These are phyloP conservation scores for Macrobrachium nipponense DNA, from an alignment of 1,140 invertebrate species.

Conservation along the genomic window DNA sequence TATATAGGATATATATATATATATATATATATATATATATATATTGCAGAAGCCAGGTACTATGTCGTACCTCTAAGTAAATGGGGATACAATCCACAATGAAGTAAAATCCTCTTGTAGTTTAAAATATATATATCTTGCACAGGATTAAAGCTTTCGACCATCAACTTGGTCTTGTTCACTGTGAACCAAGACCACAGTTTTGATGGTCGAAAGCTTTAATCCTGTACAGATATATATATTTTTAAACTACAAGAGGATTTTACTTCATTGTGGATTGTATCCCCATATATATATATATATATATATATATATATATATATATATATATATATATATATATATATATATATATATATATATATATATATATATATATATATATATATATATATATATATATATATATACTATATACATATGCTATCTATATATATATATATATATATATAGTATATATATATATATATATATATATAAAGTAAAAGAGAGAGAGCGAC, in stretches of 20 bases:
- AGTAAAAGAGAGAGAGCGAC: too few species aligned
- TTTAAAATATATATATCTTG: too few species aligned
- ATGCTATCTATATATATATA: not conserved
- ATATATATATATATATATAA: not conserved
- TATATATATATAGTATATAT: conserved; percentile 5
- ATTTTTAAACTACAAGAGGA: too few species aligned
- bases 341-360: not conserved
- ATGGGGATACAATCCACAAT: too few species aligned
- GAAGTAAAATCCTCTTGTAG: too few species aligned
- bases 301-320: not conserved
- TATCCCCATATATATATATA: not conserved
- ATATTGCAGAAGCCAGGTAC: too few species aligned
- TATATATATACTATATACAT: not conserved
- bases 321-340: not conserved
- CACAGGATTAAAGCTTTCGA: too few species aligned
- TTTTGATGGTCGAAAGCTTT: too few species aligned
- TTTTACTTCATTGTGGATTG: too few species aligned
- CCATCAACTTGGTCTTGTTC: too few species aligned
- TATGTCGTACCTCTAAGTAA: too few species aligned
- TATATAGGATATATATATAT: not conserved
- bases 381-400: conserved; percentile 8
- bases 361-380: not conserved
- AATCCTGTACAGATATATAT: not conserved
- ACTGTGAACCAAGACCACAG: too few species aligned
- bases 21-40: conserved; percentile 5